These are phyloP conservation scores for Cynoglossus semilaevis DNA, from an alignment of 2,113 vertebrate species.

Conservation along the genomic window DNA sequence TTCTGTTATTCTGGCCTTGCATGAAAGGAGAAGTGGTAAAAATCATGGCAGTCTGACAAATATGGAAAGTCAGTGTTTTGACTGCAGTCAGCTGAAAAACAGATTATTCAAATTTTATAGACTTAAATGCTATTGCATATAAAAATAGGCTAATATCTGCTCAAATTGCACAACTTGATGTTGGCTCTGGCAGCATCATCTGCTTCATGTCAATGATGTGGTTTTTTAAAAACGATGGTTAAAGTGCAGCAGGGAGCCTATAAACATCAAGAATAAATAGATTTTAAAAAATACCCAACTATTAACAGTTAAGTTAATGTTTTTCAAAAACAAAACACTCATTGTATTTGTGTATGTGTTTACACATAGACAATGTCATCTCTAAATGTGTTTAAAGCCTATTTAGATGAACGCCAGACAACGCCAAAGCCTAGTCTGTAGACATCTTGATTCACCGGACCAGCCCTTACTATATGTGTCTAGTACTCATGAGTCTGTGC, in stretches of 20 bases:
- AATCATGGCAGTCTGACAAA: constrained; percentile 4
- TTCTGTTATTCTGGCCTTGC: not conserved
- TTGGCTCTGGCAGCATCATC: not conserved
- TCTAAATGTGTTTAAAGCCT: no score
- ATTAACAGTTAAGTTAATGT: no score
- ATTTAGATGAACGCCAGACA: no score
- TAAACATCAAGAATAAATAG: not conserved
- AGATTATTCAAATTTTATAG: not conserved
- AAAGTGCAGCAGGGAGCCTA: not conserved
- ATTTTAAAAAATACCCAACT: not conserved
- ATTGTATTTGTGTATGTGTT: no score
- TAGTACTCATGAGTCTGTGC: not conserved
- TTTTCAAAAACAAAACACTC: no score
- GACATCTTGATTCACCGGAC: not conserved
- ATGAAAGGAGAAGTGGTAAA: not conserved
- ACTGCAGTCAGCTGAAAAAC: constrained; percentile 4
- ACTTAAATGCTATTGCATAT: not conserved
- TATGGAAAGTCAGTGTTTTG: constrained; percentile 5
- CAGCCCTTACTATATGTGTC: not conserved
- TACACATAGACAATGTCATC: no score
- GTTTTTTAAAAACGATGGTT: not conserved
- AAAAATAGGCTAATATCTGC: not conserved
- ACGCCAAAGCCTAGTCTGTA: not conserved
- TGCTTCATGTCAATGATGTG: not conserved
- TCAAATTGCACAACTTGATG: not conserved